A percentile compares a stretch with the other conserved stretches of the same genome.
These are phyloP conservation scores for Enteromius mattozi DNA, from an alignment of 2,797 vertebrate genomes.

Conservation along the genomic window DNA sequence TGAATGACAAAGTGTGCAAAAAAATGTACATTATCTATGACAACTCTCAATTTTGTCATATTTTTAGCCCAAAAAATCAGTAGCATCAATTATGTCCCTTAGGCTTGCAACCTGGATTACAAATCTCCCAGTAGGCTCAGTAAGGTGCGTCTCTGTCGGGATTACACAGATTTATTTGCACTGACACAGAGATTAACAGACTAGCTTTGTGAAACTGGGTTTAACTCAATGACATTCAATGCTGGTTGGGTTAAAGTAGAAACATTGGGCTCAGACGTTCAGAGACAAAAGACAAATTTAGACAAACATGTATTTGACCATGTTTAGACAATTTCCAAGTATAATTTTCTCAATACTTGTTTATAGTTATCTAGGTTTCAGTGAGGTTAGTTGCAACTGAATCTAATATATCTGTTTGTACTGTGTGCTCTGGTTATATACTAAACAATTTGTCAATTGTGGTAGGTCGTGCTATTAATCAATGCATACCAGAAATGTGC, in stretches of 20 bases:
- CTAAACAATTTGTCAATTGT: neutral
- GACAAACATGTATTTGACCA: neutral
- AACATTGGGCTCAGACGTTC: neutral
- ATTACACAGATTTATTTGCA: conserved; percentile 54
- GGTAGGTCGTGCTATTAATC: neutral
- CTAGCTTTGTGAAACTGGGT: conserved; percentile 33
- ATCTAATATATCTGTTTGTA: neutral
- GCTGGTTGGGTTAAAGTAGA: neutral
- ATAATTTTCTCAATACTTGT: neutral
- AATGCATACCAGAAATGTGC: neutral
- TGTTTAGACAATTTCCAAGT: neutral
- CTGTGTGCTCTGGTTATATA: neutral
- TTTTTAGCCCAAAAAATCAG: neutral
- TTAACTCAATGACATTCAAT: conserved; percentile 26
- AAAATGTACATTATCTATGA: neutral
- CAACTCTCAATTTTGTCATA: neutral
- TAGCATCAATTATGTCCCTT: neutral
- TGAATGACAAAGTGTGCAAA: neutral
- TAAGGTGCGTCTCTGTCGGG: conserved; percentile 33
- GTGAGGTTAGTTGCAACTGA: neutral
- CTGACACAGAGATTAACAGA: conserved; percentile 51
- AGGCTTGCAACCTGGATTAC: conserved; percentile 7
- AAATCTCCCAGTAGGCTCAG: conserved; percentile 26
- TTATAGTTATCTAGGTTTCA: neutral
- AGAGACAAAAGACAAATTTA: neutral